phyloP scores from a whole-genome alignment of 2,113 vertebrate genomes.

The Bos javanicus region DNA sequence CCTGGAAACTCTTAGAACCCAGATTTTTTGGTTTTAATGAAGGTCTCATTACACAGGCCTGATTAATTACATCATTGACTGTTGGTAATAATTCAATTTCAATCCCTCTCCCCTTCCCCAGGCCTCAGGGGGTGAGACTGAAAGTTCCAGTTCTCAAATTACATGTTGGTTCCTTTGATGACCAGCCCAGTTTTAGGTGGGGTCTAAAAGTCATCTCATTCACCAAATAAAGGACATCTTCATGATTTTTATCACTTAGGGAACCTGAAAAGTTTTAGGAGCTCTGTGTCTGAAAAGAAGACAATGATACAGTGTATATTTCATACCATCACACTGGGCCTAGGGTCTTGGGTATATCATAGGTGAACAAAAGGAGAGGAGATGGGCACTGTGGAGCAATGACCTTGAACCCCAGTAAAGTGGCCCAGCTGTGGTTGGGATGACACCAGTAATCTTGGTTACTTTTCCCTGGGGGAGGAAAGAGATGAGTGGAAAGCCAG shows the following conservation, averaged over 20 bases:
- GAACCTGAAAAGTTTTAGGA: background rate
- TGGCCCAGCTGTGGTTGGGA: background rate
- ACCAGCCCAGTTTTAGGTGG: background rate
- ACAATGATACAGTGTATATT: background rate
- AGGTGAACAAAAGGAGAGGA: background rate
- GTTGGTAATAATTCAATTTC: background rate
- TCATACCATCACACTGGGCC: background rate
- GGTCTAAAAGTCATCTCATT: background rate
- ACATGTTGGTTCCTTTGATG: background rate
- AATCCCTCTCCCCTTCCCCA: background rate
- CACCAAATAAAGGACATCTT: background rate
- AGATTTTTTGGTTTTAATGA: background rate
- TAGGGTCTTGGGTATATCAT: background rate
- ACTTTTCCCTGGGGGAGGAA: background rate
- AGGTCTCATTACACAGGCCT: background rate
- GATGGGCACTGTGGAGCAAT: background rate
- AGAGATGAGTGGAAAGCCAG: background rate
- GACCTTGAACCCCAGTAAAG: background rate
- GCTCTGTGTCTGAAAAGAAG: background rate
- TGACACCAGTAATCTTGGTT: background rate
- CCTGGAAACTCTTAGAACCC: background rate
- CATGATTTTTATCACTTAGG: background rate
- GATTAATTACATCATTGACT: background rate
- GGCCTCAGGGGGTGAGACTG: background rate
- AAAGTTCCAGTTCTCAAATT: background rate